Evolutionary conservation across 2,797 vertebrate species (phyloP).

Genomic region (Cyprinella venusta): DNA sequence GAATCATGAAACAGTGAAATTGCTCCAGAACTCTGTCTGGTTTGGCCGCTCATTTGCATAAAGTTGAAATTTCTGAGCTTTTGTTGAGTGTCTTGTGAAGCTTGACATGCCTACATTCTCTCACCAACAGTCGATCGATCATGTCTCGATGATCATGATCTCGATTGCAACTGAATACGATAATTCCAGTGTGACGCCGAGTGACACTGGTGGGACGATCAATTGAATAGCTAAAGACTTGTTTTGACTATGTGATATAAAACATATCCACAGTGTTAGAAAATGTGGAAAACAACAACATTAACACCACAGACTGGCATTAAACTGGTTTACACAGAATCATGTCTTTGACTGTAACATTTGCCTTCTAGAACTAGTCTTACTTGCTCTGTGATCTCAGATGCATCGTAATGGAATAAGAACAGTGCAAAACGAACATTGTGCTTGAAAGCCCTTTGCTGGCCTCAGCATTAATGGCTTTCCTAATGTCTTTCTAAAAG

Average conservation of each 20-base stretch:
- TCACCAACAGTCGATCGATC: too few species aligned
- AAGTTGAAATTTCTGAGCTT: too few species aligned
- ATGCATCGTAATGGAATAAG: constrained; percentile 13
- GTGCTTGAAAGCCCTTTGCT: constrained; percentile 9
- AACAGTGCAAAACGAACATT: constrained; percentile 18
- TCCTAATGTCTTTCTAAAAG: constrained; percentile 22
- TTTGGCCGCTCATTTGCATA: too few species aligned
- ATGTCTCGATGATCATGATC: too few species aligned
- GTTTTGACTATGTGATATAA: neutral
- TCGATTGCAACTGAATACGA: too few species aligned
- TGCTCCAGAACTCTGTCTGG: too few species aligned
- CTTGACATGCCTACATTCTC: too few species aligned
- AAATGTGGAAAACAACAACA: constrained; percentile 2
- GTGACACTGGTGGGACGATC: neutral
- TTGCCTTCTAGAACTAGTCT: neutral
- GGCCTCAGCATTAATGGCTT: constrained; percentile 26
- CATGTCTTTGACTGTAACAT: constrained; percentile 2
- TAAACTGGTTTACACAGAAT: constrained; percentile 23
- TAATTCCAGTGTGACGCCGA: too few species aligned
- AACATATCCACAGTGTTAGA: constrained; percentile 9
- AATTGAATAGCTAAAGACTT: neutral
- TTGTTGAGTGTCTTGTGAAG: too few species aligned
- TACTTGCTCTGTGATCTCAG: constrained; percentile 37
- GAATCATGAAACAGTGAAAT: too few species aligned
- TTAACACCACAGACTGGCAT: constrained; percentile 15